phyloP scores from a whole-genome alignment of 1,140 invertebrate genomes.

The Caenorhabditis inopinata region DNA sequence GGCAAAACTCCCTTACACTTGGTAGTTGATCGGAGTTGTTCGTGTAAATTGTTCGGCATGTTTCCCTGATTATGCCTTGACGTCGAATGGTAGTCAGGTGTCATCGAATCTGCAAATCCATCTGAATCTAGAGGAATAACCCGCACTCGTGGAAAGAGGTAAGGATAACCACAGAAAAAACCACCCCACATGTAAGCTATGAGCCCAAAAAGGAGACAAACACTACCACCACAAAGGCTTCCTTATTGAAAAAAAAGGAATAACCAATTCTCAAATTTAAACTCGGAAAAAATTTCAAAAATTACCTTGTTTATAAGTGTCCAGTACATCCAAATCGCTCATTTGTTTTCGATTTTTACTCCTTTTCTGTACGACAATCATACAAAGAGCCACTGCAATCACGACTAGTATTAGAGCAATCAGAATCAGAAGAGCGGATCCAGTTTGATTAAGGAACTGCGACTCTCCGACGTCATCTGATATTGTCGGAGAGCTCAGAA shows the following conservation, averaged over 20 bases:
- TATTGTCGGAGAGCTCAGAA: neutral
- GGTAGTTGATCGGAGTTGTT: neutral
- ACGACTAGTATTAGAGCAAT: neutral
- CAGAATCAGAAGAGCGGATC: neutral
- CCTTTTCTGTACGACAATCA: slow-evolving; percentile 24
- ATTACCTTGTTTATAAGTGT: slow-evolving; percentile 65
- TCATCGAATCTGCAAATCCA: slow-evolving; percentile 48
- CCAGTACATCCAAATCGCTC: slow-evolving; percentile 61
- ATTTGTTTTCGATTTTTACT: slow-evolving; percentile 59
- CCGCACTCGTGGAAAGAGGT: neutral
- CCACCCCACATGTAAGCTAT: neutral
- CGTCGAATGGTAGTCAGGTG: slow-evolving; percentile 39
- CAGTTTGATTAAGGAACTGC: neutral
- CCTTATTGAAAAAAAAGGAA: too few species aligned
- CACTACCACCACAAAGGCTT: neutral
- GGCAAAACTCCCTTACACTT: slow-evolving; percentile 28
- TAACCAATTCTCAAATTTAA: neutral
- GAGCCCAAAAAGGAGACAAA: neutral
- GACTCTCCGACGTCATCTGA: neutral
- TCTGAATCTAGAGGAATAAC: neutral
- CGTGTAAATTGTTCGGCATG: neutral
- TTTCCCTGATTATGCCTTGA: slow-evolving; percentile 4
- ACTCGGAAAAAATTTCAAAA: neutral
- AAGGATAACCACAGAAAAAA: neutral
- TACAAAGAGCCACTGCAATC: slow-evolving; percentile 1